Conservation (phyloP, 2,113 vertebrate species). For the Ailuropoda melanoleuca region DNA sequence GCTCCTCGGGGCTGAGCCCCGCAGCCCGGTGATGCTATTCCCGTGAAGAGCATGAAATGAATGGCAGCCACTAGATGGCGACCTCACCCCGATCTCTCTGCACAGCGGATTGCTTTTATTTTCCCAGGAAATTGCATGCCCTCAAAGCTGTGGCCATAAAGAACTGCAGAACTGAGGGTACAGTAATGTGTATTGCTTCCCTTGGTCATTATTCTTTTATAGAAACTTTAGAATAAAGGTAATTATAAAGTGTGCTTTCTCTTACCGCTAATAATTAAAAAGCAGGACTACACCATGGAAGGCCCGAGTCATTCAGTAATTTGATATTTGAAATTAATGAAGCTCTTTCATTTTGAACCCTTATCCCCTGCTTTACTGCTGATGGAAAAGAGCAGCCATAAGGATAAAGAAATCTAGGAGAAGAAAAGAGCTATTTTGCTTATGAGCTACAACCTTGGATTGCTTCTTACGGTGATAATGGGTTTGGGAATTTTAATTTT, state of each 20-base stretch:
- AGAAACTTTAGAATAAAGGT: constrained; percentile 41
- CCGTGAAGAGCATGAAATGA: not conserved
- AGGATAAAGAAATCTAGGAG: constrained; percentile 49
- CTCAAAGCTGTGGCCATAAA: not conserved
- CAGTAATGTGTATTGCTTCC: not conserved
- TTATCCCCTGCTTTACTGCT: not conserved
- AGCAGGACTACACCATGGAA: not conserved
- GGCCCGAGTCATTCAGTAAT: constrained; percentile 36
- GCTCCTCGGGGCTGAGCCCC: not conserved
- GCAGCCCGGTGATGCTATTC: not conserved
- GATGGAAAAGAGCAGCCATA: constrained; percentile 41
- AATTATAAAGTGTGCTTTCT: constrained; percentile 65
- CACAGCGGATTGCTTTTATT: not conserved
- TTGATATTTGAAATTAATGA: constrained; percentile 72
- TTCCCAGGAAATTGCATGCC: not conserved
- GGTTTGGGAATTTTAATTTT: constrained; percentile 68
- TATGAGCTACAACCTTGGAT: constrained; percentile 32
- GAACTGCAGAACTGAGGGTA: not conserved
- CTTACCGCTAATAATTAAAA: constrained; percentile 69
- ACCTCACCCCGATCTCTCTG: not conserved
- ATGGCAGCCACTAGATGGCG: constrained; percentile 68
- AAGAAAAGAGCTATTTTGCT: constrained; percentile 53
- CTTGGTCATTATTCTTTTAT: constrained; percentile 40
- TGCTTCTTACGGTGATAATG: constrained; percentile 33
- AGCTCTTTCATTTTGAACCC: constrained; percentile 52